Evolutionary conservation across 23 tunicate species (phyloP).

Genomic region (Trididemnum miniatum): DNA sequence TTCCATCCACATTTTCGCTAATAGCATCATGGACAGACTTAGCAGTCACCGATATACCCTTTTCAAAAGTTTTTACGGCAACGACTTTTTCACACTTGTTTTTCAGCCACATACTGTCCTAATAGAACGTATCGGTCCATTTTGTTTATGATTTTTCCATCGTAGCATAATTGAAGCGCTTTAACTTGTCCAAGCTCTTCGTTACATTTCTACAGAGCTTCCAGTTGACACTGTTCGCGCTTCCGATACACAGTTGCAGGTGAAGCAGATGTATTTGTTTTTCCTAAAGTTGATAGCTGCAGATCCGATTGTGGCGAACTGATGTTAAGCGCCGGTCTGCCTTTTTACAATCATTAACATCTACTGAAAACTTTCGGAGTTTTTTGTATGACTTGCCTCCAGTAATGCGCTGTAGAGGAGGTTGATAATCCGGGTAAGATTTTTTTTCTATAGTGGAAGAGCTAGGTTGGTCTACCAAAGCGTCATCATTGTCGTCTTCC

Average conservation of each 20-base stretch:
- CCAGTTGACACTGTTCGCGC: slow-evolving; percentile 3
- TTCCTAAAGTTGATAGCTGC: slow-evolving; percentile 6
- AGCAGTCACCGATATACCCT: slow-evolving; percentile 4
- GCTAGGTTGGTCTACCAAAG: not conserved
- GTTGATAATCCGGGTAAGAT: slow-evolving; percentile 2
- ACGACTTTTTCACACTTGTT: slow-evolving; percentile 14
- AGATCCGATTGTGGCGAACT: not conserved
- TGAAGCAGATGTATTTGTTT: slow-evolving; percentile 6
- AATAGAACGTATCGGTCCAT: too few relatives aligned
- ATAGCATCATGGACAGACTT: slow-evolving; percentile 2
- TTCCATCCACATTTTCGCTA: slow-evolving; percentile 1
- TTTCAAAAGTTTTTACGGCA: slow-evolving; percentile 8
- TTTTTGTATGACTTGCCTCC: slow-evolving; percentile 19
- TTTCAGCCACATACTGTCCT: too few relatives aligned
- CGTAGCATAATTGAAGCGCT: slow-evolving; percentile 5
- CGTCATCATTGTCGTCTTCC: not conserved
- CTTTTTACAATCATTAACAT: slow-evolving; percentile 3
- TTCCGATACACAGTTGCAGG: slow-evolving; percentile 6
- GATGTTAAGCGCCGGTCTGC: not conserved
- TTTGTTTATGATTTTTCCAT: slow-evolving; percentile 13
- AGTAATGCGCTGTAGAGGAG: not conserved
- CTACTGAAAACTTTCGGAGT: slow-evolving; percentile 1
- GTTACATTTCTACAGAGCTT: slow-evolving; percentile 3
- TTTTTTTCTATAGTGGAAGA: not conserved
- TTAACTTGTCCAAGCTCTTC: slow-evolving; percentile 1